Base-by-base conservation (phyloP, 2,888 invertebrate species). In the Drosophila koepferae region DNA sequence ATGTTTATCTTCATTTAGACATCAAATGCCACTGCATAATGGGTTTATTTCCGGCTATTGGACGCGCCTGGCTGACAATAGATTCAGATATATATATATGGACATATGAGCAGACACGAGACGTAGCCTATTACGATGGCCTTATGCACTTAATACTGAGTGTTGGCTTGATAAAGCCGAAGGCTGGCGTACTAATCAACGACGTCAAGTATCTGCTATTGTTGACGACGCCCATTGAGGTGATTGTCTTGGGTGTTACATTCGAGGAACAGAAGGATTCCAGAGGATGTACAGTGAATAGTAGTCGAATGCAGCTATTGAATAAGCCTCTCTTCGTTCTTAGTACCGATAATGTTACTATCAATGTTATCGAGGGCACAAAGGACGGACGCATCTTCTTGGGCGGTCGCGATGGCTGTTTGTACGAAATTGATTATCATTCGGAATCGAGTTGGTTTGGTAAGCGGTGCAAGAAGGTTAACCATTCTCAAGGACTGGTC, bases 71-170 rank as follows among this genome's bases (percentile, higher is more conserved):
- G 99, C 94, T 99, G 63, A 98, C 98, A 7, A 98, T 99, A 82
- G 99, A 99, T 92, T 98, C 98, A 87, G 98, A 99, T 94, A 97
- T 99, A 83, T 99, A 98, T 94, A 92, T 93, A 43, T 99, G 99
- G 99, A 97, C 98, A 34, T 99, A 98, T 94, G 98, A 99, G 93
- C 97, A 98, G 93, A 97, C 98, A 58, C 95, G 96, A 73, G 99
- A 99, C 94, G 96, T 99, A 34, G 98, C 99, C 1, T 99, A 98
- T 93, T 99, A 97, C 93, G 99, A 99, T 94, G 98, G 98, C 0
- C 94, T 99, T 1, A 97, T 96, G 81, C 98, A 99, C 93, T 96
- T 98, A 2, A 99, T 99, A 89, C 95, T 99, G 54, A 97, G 97
- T 92, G 98, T 99, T 63, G 98, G 98, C 2, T 93, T 99, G 70